Conservation (phyloP, 2,888 invertebrate species). For the Caenorhabditis sulstoni region DNA sequence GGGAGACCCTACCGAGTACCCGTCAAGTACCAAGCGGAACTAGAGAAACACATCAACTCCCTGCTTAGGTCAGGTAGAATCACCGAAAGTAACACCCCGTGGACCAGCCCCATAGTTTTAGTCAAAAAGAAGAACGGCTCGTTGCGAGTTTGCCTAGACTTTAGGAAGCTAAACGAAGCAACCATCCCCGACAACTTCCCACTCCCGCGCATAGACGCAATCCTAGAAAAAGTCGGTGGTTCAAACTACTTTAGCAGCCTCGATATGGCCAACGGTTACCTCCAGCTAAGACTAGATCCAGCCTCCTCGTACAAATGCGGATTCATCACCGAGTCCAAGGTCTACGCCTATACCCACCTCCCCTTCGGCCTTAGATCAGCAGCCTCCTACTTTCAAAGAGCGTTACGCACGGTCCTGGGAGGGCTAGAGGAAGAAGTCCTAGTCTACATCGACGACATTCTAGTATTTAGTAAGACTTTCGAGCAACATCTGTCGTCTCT, state of each 20-base stretch:
- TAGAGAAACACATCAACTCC: slow-evolving; percentile 64
- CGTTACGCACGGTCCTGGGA: slow-evolving; percentile 29
- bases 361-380: slow-evolving; percentile 59
- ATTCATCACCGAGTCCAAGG: slow-evolving; percentile 22
- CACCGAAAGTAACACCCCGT: slow-evolving; percentile 65
- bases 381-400: slow-evolving; percentile 44
- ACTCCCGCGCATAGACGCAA: slow-evolving; percentile 56
- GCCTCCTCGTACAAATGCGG: slow-evolving; percentile 34
- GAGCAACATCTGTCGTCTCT: slow-evolving; percentile 33
- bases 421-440: slow-evolving; percentile 40
- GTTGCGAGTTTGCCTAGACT: slow-evolving; percentile 66
- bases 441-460: slow-evolving; percentile 61
- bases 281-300: slow-evolving; percentile 49
- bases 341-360: slow-evolving; percentile 41
- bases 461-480: slow-evolving; percentile 34
- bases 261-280: slow-evolving; percentile 59
- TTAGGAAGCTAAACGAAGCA: slow-evolving; percentile 58
- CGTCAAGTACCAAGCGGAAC: slow-evolving; percentile 57
- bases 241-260: slow-evolving; percentile 43
- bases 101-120: slow-evolving; percentile 57
- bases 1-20: too few relatives aligned
- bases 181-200: slow-evolving; percentile 66
- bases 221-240: slow-evolving; percentile 48
- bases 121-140: too few relatives aligned
- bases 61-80: slow-evolving; percentile 55